A percentile compares a stretch with the other conserved stretches of the same genome.
Evolutionary conservation across 2,888 invertebrate species (phyloP).

Genomic region (Atherix ibis): DNA sequence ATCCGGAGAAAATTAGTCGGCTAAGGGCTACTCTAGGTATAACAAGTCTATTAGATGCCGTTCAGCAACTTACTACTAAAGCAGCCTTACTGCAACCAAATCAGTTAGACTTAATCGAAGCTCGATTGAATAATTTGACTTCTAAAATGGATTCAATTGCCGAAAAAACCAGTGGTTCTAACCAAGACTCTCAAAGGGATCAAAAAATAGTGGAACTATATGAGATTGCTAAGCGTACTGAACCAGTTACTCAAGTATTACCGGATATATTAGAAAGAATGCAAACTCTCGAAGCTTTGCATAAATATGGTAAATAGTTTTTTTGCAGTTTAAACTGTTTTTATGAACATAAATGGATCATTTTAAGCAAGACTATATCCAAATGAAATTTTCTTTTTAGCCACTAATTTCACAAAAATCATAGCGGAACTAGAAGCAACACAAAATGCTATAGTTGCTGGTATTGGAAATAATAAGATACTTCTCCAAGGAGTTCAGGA

Average conservation of each 20-base stretch:
- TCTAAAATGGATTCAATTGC: conserved; percentile 59
- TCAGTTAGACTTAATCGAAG: conserved; percentile 74
- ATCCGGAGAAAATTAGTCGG: conserved; percentile 60
- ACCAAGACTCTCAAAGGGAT: conserved; percentile 45
- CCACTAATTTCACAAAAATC: conserved; percentile 73
- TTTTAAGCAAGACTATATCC: background rate
- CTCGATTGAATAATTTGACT: conserved; percentile 55
- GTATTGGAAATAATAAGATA: conserved; percentile 62
- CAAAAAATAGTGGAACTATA: conserved; percentile 58
- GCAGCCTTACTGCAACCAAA: conserved; percentile 63
- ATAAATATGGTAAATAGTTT: conserved; percentile 64
- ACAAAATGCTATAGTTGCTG: conserved; percentile 53
- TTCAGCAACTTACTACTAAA: conserved; percentile 62
- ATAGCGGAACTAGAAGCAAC: conserved; percentile 64
- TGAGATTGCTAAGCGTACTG: conserved; percentile 73
- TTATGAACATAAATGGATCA: background rate
- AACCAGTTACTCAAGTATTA: conserved; percentile 57
- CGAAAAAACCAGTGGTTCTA: conserved; percentile 37
- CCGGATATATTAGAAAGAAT: conserved; percentile 72
- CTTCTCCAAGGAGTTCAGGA: conserved; percentile 64
- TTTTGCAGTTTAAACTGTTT: conserved; percentile 2
- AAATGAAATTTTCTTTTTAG: conserved; percentile 33
- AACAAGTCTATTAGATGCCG: conserved; percentile 48
- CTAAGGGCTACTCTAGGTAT: conserved; percentile 25
- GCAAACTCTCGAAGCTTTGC: conserved; percentile 70